These are phyloP conservation scores for Epinephelus lanceolatus DNA, from an alignment of 2,113 vertebrate genomes.

Conservation along the genomic window DNA sequence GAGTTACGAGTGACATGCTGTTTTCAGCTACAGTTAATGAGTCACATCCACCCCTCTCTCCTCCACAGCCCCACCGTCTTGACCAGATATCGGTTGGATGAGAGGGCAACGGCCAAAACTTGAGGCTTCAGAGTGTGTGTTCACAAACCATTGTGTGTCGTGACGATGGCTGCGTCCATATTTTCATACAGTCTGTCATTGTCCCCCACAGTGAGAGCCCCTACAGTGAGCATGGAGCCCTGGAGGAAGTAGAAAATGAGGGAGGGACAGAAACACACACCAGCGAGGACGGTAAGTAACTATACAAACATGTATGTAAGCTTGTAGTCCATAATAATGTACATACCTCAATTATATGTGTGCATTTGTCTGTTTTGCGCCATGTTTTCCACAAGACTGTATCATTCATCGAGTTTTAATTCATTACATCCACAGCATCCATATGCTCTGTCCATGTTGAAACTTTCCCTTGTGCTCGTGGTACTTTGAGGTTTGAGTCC, in stretches of 20 bases:
- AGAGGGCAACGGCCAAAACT: no score
- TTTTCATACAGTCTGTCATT: not conserved
- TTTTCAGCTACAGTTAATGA: no score
- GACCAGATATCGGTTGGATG: no score
- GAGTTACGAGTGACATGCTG: no score
- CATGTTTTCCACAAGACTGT: not conserved
- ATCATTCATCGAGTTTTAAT: no score
- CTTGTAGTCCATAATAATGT: not conserved
- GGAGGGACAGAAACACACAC: constrained; percentile 94
- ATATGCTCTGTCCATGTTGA: not conserved
- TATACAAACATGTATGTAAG: not conserved
- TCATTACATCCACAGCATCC: not conserved
- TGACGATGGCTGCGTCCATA: no score
- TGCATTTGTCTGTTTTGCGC: not conserved
- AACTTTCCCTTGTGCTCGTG: not conserved
- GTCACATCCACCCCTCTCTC: no score
- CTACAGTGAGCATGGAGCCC: constrained; percentile 93
- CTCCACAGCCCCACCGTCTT: no score
- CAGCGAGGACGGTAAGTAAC: constrained; percentile 93
- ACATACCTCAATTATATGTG: not conserved
- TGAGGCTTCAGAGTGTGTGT: no score
- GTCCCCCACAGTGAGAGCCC: constrained; percentile 91
- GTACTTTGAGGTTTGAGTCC: constrained; percentile 47
- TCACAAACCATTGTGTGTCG: no score
- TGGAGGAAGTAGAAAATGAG: constrained; percentile 96